Evolutionary conservation across 2,888 invertebrate genomes (phyloP).

Genomic region (Drosophila merina): DNA sequence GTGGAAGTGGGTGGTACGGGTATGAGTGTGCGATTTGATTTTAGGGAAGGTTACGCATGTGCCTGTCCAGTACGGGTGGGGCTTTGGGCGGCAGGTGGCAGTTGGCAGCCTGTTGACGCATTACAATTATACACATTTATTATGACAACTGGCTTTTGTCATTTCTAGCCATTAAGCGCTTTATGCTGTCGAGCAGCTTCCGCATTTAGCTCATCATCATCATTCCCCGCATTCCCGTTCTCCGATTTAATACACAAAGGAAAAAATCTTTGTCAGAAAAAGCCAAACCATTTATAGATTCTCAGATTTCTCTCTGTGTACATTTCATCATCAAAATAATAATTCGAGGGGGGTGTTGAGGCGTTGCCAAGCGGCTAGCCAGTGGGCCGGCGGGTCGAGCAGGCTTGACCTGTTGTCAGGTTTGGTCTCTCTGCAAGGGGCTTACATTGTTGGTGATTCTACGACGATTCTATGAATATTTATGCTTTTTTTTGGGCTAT

Average conservation of each 20-base stretch:
- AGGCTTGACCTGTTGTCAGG: slow-evolving; percentile 3
- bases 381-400: background rate
- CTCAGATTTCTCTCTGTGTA: background rate
- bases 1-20: too few species aligned
- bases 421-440: background rate
- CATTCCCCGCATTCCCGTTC: slow-evolving; percentile 12
- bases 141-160: slow-evolving; percentile 23
- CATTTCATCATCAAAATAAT: background rate
- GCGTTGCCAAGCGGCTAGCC: slow-evolving; percentile 2
- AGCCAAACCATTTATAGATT: too few species aligned
- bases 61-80: background rate
- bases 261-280: background rate
- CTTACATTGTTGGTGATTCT: background rate
- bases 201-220: slow-evolving; percentile 35
- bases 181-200: slow-evolving; percentile 27
- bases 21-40: slow-evolving; percentile 7
- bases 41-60: slow-evolving; percentile 34
- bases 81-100: background rate
- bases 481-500: background rate
- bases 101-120: slow-evolving; percentile 25
- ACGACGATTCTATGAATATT: too few species aligned
- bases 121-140: slow-evolving; percentile 41
- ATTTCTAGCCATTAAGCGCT: slow-evolving; percentile 26
- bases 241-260: background rate
- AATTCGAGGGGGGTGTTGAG: background rate